These are phyloP conservation scores for Spinus pinus DNA, from an alignment of 2,797 vertebrate species.

Conservation along the genomic window DNA sequence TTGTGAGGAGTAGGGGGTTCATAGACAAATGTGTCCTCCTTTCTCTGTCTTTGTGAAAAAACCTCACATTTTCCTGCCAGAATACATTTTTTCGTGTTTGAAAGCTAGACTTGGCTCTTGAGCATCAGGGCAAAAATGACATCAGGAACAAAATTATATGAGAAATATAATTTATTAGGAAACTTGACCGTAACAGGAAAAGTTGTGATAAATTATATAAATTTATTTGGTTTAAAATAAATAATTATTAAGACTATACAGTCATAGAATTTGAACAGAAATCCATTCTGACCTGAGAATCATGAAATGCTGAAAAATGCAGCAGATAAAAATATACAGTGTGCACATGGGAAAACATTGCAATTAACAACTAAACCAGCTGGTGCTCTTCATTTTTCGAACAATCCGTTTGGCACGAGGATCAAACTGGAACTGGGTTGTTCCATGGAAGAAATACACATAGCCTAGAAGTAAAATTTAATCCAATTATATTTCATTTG, in stretches of 20 bases:
- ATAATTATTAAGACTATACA: neutral
- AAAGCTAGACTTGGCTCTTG: neutral
- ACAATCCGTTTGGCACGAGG: conserved; percentile 37
- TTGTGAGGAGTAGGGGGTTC: neutral
- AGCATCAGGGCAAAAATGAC: neutral
- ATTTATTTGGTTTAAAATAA: neutral
- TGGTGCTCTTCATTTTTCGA: conserved; percentile 41
- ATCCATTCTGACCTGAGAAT: neutral
- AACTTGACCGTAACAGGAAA: neutral
- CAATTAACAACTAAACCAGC: conserved; percentile 76
- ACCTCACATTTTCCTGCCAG: neutral
- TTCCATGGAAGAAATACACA: conserved; percentile 74
- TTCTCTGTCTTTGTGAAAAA: neutral
- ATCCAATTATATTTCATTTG: neutral
- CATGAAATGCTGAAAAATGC: neutral
- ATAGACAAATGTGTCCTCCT: neutral
- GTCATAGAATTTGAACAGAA: neutral
- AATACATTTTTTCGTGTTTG: neutral
- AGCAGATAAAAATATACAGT: neutral
- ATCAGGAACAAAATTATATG: neutral
- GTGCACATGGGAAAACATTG: neutral
- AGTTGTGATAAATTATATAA: neutral
- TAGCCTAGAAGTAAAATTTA: conserved; percentile 56
- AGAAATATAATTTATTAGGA: conserved; percentile 26
- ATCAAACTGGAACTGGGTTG: conserved; percentile 70